Evolutionary conservation across 2,888 invertebrate species (phyloP).

Genomic region (Amblyjoppa proteus): DNA sequence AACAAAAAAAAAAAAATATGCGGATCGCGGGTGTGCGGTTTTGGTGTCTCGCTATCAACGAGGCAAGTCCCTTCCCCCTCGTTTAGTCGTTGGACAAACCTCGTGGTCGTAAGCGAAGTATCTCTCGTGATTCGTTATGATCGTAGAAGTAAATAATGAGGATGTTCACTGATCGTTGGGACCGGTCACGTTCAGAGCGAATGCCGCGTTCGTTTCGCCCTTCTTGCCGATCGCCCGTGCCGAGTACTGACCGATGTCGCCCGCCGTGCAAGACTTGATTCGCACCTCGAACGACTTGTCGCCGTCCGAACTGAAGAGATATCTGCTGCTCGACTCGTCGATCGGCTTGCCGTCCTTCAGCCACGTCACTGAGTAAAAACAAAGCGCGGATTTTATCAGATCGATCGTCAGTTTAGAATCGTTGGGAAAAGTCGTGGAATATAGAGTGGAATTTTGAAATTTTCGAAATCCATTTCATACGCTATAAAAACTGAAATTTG

Average conservation of each 20-base stretch:
- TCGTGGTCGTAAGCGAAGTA: constrained; percentile 14
- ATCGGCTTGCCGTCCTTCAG: constrained; percentile 96
- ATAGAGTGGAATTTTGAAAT: too few relatives aligned
- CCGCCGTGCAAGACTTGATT: constrained; percentile 90
- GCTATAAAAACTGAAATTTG: too few relatives aligned
- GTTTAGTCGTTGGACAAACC: background rate
- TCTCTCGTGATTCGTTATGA: constrained; percentile 27
- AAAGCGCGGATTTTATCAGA: background rate
- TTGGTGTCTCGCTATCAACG: constrained; percentile 5
- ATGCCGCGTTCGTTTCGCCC: constrained; percentile 93
- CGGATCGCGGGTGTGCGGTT: background rate
- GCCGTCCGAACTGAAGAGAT: constrained; percentile 93
- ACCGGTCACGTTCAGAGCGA: constrained; percentile 93
- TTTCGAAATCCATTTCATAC: too few relatives aligned
- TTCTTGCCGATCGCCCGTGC: constrained; percentile 94
- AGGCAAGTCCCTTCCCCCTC: constrained; percentile 11
- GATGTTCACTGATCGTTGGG: constrained; percentile 85
- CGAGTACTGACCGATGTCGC: constrained; percentile 95
- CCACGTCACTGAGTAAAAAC: constrained; percentile 88
- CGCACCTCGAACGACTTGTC: constrained; percentile 92
- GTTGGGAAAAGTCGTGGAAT: too few relatives aligned
- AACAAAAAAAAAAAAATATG: background rate
- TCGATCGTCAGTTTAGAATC: background rate
- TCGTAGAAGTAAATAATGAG: constrained; percentile 38
- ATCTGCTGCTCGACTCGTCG: constrained; percentile 92